Evolutionary conservation across 2,797 vertebrate genomes (phyloP), one percentile per base, ranked within the genome.

Genomic region (Gymnocypris eckloni): DNA sequence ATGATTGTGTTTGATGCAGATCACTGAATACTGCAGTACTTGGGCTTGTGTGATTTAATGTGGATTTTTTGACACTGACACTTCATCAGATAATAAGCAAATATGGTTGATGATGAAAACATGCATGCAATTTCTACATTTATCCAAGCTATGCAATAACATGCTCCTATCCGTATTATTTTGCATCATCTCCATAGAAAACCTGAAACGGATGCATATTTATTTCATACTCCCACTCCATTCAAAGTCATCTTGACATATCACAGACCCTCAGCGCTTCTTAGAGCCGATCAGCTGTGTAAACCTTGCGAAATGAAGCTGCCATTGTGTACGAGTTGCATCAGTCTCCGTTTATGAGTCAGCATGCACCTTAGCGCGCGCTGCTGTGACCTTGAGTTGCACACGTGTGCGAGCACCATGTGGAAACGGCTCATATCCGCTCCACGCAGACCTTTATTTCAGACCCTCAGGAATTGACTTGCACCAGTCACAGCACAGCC

Each of bases 311-410:
- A 45, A 43, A 52, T 83, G 48, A 61, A 25, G 50, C 70, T 54
- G 72, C 39, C 79, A 54, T 90, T 91, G 90, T 83, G 88, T 90
- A 91, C 91, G 89, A 91, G 93, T 94, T 95, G 94, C 94, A 86
- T 95, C 94, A 95, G 93, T 93, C 89, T 90, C 91, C 82, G 89
- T 90, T 93, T 93, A 93, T 96, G 95, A 96, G 95, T 96, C 95
- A 96, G 95, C 95, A 92, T 92, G 92, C 93, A 92, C 94, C 93
- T 93, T 94, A 61, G 92, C 93, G 93, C 93, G 93, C 93, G 93
- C 92, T 92, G 91, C 91, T 82, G 83, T 90, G 89, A 91, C 88
- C 89, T 91, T 89, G 88, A 87, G 80, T 72, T 84, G 54, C 70
- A 78, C 84, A 83, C 83, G 83, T 71, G 72, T 80, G 79, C 45